Percentiles rank a stretch among this genome's conserved stretches.
These are phyloP conservation scores for Hylyphantes graminicola DNA, from an alignment of 1,140 invertebrate genomes.

Conservation along the genomic window DNA sequence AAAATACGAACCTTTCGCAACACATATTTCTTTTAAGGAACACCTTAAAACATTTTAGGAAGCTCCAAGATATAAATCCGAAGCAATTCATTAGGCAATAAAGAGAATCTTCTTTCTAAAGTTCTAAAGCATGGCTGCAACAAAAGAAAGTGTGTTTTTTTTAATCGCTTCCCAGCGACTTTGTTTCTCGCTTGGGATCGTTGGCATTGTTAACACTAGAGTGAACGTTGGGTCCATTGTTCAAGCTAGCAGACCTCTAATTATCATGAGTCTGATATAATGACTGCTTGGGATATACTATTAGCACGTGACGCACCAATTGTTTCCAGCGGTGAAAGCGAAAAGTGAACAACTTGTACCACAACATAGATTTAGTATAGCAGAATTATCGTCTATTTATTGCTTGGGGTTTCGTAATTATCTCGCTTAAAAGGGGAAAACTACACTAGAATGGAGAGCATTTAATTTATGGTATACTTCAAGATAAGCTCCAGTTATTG, in stretches of 20 bases:
- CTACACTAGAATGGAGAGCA: neutral
- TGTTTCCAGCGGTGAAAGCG: slow-evolving; percentile 24
- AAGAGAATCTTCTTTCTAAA: too few species aligned
- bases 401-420: neutral
- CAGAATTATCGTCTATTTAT: neutral
- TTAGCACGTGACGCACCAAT: slow-evolving; percentile 49
- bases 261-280: slow-evolving; percentile 36
- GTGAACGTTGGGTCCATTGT: slow-evolving; percentile 31
- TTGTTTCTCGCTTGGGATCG: slow-evolving; percentile 12
- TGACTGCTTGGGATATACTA: slow-evolving; percentile 17
- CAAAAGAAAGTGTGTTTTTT: too few species aligned
- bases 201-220: slow-evolving; percentile 51
- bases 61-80: too few species aligned
- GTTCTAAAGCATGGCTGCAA: too few species aligned
- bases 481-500: neutral
- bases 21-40: too few species aligned
- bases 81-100: too few species aligned
- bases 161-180: too few species aligned
- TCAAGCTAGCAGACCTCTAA: slow-evolving; percentile 32
- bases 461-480: neutral
- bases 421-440: neutral
- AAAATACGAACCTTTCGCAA: too few species aligned
- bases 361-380: neutral
- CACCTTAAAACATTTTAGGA: too few species aligned
- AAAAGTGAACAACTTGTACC: slow-evolving; percentile 38